phyloP scores from a whole-genome alignment of 2,113 vertebrate species.

The Periophthalmodon schlosseri region DNA sequence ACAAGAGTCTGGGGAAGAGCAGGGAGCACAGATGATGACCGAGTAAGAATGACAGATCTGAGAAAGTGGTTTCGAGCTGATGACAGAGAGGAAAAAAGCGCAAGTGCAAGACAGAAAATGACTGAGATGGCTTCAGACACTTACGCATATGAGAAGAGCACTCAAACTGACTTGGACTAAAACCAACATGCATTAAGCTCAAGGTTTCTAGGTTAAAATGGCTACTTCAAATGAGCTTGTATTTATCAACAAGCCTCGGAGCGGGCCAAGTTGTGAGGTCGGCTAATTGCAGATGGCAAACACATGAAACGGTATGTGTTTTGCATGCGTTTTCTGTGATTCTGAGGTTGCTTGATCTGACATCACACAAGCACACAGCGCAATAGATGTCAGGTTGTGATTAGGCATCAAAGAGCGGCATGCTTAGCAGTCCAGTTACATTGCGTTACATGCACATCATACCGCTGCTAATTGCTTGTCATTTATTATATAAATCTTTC shows the following conservation, averaged over 20 bases:
- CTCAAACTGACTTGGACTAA: constrained; percentile 48
- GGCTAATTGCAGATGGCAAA: constrained; percentile 66
- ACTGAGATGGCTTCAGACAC: constrained; percentile 56
- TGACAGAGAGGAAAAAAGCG: constrained; percentile 20
- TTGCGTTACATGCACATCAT: constrained; percentile 55
- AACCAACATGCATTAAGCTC: constrained; percentile 41
- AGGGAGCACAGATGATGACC: constrained; percentile 16
- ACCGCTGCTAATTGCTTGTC: constrained; percentile 58
- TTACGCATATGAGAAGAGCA: constrained; percentile 38
- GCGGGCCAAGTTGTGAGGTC: constrained; percentile 20
- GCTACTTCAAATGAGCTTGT: constrained; percentile 54
- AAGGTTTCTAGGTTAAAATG: constrained; percentile 46
- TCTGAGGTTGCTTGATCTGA: constrained; percentile 68
- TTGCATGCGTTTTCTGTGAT: constrained; percentile 63
- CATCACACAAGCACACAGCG: constrained; percentile 66
- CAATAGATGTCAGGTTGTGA: constrained; percentile 64
- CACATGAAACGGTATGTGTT: constrained; percentile 41
- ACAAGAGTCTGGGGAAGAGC: constrained; percentile 6
- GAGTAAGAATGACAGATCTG: constrained; percentile 36
- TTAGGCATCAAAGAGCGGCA: constrained; percentile 62
- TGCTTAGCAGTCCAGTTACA: constrained; percentile 51
- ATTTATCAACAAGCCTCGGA: constrained; percentile 49
- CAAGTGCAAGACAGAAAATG: constrained; percentile 32
- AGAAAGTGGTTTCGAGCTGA: constrained; percentile 27
- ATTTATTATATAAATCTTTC: constrained; percentile 42